These are phyloP conservation scores for Xiphorhynchus elegans DNA, from an alignment of 2,113 vertebrate genomes.

Conservation along the genomic window DNA sequence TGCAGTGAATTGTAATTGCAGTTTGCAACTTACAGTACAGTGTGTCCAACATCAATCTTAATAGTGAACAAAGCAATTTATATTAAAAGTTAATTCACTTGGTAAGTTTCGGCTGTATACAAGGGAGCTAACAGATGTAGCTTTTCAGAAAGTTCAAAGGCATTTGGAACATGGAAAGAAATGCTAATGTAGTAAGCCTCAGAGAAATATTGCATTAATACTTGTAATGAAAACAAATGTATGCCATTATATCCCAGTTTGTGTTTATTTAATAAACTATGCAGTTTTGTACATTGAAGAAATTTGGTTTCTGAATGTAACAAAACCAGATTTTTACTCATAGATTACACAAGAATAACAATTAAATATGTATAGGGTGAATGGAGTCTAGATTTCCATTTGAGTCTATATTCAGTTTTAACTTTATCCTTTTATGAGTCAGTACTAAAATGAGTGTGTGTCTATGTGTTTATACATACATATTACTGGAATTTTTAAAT, in stretches of 20 bases:
- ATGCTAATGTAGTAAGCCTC: conserved; percentile 77
- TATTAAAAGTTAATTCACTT: conserved; percentile 88
- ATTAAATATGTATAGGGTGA: neutral
- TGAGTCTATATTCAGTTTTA: conserved; percentile 8
- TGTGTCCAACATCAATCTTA: conserved; percentile 91
- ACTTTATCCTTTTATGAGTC: conserved; percentile 33
- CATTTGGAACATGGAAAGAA: conserved; percentile 71
- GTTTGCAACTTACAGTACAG: conserved; percentile 86
- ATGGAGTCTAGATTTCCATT: neutral
- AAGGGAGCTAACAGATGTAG: conserved; percentile 80
- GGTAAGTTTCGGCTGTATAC: conserved; percentile 77
- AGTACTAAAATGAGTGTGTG: neutral
- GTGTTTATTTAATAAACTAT: conserved; percentile 80
- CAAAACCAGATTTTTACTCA: conserved; percentile 47
- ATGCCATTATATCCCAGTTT: conserved; percentile 79
- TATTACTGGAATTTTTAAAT: conserved; percentile 50
- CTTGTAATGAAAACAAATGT: conserved; percentile 83
- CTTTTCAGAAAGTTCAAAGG: conserved; percentile 84
- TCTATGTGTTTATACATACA: neutral
- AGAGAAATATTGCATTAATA: conserved; percentile 75
- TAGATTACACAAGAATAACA: conserved; percentile 12
- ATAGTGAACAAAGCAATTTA: conserved; percentile 85
- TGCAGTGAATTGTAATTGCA: conserved; percentile 93
- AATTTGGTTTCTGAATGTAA: conserved; percentile 43
- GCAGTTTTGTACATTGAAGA: conserved; percentile 58